phyloP scores from a whole-genome alignment of 2,888 invertebrate genomes.

The Lasioglossum malachurum region DNA sequence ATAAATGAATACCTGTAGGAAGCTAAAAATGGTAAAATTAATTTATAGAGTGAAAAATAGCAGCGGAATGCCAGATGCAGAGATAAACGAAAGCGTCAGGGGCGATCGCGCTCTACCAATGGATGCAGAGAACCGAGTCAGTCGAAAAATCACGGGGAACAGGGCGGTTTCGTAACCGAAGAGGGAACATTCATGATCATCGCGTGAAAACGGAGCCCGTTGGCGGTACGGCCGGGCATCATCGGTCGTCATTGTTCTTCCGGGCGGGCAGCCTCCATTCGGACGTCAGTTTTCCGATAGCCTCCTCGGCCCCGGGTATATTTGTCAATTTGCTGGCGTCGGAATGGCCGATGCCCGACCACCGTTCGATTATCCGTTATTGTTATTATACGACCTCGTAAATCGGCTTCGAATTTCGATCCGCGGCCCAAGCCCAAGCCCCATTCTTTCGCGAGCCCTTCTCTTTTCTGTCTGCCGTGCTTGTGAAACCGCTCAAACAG shows the following conservation, averaged over 20 bases:
- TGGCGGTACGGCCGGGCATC: conserved; percentile 30
- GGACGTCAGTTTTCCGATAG: conserved; percentile 71
- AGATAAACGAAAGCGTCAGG: neutral
- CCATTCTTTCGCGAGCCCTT: conserved; percentile 34
- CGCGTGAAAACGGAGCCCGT: conserved; percentile 45
- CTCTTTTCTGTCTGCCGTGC: neutral
- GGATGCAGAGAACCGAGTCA: conserved; percentile 1
- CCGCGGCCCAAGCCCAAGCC: conserved; percentile 10
- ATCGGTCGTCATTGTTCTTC: conserved; percentile 55
- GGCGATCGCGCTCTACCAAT: neutral
- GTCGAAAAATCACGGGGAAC: conserved; percentile 6
- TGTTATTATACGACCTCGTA: conserved; percentile 62
- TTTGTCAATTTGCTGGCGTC: conserved; percentile 68
- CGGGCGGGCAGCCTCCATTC: conserved; percentile 63
- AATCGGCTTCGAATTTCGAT: conserved; percentile 60
- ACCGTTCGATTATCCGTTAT: conserved; percentile 67
- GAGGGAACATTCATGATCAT: conserved; percentile 30
- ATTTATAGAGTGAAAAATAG: neutral
- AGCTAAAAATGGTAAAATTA: neutral
- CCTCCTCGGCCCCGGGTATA: conserved; percentile 54
- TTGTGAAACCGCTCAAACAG: conserved; percentile 53
- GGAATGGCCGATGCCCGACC: conserved; percentile 57
- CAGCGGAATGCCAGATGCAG: neutral
- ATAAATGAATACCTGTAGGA: neutral
- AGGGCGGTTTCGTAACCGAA: conserved; percentile 20